Evolutionary conservation across 1,140 invertebrate genomes (phyloP).

Genomic region (Drosophila repletoides): DNA sequence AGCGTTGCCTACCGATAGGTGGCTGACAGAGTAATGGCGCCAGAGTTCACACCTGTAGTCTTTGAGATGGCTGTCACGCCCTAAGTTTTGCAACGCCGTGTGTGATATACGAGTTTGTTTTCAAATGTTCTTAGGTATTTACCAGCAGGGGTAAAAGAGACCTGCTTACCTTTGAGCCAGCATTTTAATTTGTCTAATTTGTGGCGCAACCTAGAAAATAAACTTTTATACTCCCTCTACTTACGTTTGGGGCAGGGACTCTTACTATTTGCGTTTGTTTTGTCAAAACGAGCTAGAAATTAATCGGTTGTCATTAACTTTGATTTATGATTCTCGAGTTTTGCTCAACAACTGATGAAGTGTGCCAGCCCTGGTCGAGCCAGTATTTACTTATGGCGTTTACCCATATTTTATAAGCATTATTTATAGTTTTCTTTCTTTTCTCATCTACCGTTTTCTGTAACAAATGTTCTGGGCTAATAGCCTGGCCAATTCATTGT

Average conservation of each 20-base stretch:
- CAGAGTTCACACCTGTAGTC: constrained; percentile 10
- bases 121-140: background rate
- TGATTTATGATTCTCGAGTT: constrained; percentile 61
- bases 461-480: constrained; percentile 68
- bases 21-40: background rate
- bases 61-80: no score
- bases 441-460: constrained; percentile 1
- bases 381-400: constrained; percentile 43
- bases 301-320: constrained; percentile 72
- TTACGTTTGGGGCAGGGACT: constrained; percentile 11
- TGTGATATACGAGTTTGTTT: constrained; percentile 57
- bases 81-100: no score
- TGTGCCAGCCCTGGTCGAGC: constrained; percentile 2
- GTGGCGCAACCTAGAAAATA: constrained; percentile 24
- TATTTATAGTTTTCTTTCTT: constrained; percentile 68
- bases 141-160: background rate
- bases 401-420: constrained; percentile 62
- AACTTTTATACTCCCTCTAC: constrained; percentile 13
- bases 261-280: no score
- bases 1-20: background rate
- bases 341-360: constrained; percentile 17
- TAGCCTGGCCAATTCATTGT: constrained; percentile 18
- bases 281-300: constrained; percentile 49
- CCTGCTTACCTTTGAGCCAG: background rate
- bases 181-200: constrained; percentile 59